A percentile compares a stretch with the other conserved stretches of the same genome.
Conservation (phyloP, 2,888 invertebrate genomes). For the Melitaea athalia region DNA sequence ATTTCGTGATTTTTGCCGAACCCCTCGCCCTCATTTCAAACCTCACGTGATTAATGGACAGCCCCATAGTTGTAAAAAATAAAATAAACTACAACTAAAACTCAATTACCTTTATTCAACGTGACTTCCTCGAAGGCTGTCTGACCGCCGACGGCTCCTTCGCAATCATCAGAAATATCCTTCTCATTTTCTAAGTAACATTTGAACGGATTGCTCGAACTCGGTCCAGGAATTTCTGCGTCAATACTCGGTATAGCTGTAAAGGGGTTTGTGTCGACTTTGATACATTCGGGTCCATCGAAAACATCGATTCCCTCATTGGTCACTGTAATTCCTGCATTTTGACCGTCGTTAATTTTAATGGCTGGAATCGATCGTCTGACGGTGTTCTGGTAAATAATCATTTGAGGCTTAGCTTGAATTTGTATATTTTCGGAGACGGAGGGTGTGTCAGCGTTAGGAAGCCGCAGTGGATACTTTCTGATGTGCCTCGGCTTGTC, state of each 20-base stretch:
- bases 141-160: slow-evolving; percentile 35
- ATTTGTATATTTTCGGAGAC: slow-evolving; percentile 4
- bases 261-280: slow-evolving; percentile 61
- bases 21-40: no score
- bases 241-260: slow-evolving; percentile 24
- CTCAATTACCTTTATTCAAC: slow-evolving; percentile 58
- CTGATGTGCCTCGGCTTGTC: slow-evolving; percentile 70
- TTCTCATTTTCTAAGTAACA: slow-evolving; percentile 43
- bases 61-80: background rate
- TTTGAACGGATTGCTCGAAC: slow-evolving; percentile 55
- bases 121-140: slow-evolving; percentile 54
- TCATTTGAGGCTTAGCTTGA: slow-evolving; percentile 35
- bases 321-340: background rate
- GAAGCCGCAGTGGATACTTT: slow-evolving; percentile 63
- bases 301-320: slow-evolving; percentile 47
- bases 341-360: slow-evolving; percentile 17
- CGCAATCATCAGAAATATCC: slow-evolving; percentile 26
- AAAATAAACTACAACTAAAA: background rate
- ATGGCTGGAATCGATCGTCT: slow-evolving; percentile 36
- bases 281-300: slow-evolving; percentile 49
- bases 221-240: slow-evolving; percentile 35
- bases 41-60: no score
- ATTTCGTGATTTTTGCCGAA: no score
- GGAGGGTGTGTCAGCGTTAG: slow-evolving; percentile 24
- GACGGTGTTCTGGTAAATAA: slow-evolving; percentile 66